Base-by-base conservation (phyloP, 2,797 vertebrate species). In the Enteromius paludinosus region DNA sequence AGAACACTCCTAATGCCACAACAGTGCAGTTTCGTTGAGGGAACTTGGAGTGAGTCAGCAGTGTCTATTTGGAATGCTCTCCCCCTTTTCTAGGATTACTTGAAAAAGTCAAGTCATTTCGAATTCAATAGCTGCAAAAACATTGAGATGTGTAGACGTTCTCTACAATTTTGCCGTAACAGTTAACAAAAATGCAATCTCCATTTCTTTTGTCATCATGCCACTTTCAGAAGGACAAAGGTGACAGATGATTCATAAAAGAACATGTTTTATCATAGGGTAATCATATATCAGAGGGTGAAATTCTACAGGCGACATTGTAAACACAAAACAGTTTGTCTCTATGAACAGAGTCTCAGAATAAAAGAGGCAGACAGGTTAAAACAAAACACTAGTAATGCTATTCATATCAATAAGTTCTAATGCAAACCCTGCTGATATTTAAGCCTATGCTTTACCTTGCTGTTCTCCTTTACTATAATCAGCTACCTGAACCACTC, bases 51-150 rank as follows among this genome's bases (percentile, higher is more conserved):
- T 97, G 97, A 98, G 96, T 98, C 98, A 98, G 98, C 97, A 96
- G 98, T 98, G 97, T 97, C 98, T 99, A 99, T 98, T 97, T 95
- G 94, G 96, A 96, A 93, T 94, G 96, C 94, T 87, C 94, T 99
- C 97, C 97, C 98, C 97, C 94, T 98, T 89, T 98, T 98, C 98
- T 98, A 99, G 97, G 97, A 96, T 98, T 97, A 99, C 98, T 99
- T 99, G 97, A 98, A 99, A 99, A 98, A 99, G 98, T 96, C 98
- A 99, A 99, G 97, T 99, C 98, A 99, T 97, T 98, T 99, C 97
- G 96, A 99, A 99, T 98, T 99, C 97, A 97, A 97, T 96, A 97
- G 98, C 97, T 99, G 98, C 95, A 99, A 99, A 64, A 96, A 99
- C 98, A 99, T 99, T 97, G 96, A 98, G 97, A 99, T 87, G 97